These are phyloP conservation scores for Nematolebias whitei DNA, from an alignment of 2,113 vertebrate genomes.

Conservation along the genomic window DNA sequence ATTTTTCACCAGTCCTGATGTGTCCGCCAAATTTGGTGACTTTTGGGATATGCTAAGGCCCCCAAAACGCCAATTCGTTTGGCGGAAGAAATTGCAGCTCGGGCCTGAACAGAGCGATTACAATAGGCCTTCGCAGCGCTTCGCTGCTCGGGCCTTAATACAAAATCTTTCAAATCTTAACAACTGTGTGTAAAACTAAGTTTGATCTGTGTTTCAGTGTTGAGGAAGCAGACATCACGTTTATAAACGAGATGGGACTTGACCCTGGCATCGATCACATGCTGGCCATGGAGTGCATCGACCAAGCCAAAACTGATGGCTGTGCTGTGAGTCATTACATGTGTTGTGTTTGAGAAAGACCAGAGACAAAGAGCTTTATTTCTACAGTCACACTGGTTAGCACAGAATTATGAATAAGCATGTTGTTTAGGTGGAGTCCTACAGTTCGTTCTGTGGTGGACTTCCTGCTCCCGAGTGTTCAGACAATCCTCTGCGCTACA, in stretches of 20 bases:
- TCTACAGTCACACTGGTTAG: neutral
- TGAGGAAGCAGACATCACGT: slow-evolving; percentile 89
- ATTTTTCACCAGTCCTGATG: no score
- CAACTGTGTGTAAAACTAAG: no score
- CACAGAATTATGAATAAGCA: no score
- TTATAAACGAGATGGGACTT: slow-evolving; percentile 93
- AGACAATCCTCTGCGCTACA: slow-evolving; percentile 94
- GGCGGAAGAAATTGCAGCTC: no score
- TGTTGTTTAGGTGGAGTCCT: slow-evolving; percentile 86
- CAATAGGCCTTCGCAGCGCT: no score
- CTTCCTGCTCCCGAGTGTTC: slow-evolving; percentile 93
- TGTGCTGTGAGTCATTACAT: slow-evolving; percentile 86
- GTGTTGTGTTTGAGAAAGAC: neutral
- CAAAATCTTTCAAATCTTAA: no score
- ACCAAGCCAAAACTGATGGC: slow-evolving; percentile 91
- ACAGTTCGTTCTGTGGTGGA: slow-evolving; percentile 92
- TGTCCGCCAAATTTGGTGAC: no score
- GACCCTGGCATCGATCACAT: slow-evolving; percentile 99
- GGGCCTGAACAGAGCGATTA: no score
- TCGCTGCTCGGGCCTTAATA: no score
- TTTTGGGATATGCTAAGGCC: no score
- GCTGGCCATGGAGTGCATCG: slow-evolving; percentile 96
- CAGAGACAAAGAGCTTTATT: neutral
- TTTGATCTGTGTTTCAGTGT: slow-evolving; percentile 68
- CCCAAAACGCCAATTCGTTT: no score